Base-by-base conservation (phyloP, 2,113 vertebrate genomes). In the Pelmatolapia mariae region DNA sequence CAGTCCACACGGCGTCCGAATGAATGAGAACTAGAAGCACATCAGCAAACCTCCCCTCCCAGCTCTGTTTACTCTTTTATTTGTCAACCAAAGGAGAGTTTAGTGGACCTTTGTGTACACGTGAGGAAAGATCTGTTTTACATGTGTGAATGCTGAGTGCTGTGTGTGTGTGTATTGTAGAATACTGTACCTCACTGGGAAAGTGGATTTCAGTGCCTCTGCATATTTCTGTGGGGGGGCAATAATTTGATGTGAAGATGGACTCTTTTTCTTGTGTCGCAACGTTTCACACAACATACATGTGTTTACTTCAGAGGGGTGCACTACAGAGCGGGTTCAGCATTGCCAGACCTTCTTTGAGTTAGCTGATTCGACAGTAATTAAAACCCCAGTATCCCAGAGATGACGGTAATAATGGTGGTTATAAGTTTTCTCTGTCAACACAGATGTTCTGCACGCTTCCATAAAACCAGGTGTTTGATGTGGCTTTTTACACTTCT, bases 21-120 rank as follows among this genome's bases (percentile, higher is more conserved):
- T 15, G 54, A 81, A 29, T n/a, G 6, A 61, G 26, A 86, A 52
- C 11, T 29, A 22, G 26, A 82, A 59, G 83, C 88, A 83, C 87
- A 90, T 85, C 80, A 59, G 80, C 81, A 50, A 87, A 40, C 33
- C 50, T 59, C 66, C 80, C 56, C 66, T 13, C 76, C 38, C 59
- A 8, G 1, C 56, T 47, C 40, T 4, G 24, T 82, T 43, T 43
- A 59, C 8, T 63, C 10, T 84, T 85, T 80, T 71, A 82, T 92
- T 89, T 50, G 26, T 71, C 54, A 83, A 93, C 89, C 89, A 86
- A 88, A 94, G 86, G 88, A 89, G 88, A 89, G 54, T 89, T 92
- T 4, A 66, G 73, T 71, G 38, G 29, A 54, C 36, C 79, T 87
- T 50, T 73, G 61, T 73, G 50, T 83, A 31, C 63, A 56, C 4